phyloP scores from a whole-genome alignment of 2,888 invertebrate species.

The Eudasyphora cyanicolor region DNA sequence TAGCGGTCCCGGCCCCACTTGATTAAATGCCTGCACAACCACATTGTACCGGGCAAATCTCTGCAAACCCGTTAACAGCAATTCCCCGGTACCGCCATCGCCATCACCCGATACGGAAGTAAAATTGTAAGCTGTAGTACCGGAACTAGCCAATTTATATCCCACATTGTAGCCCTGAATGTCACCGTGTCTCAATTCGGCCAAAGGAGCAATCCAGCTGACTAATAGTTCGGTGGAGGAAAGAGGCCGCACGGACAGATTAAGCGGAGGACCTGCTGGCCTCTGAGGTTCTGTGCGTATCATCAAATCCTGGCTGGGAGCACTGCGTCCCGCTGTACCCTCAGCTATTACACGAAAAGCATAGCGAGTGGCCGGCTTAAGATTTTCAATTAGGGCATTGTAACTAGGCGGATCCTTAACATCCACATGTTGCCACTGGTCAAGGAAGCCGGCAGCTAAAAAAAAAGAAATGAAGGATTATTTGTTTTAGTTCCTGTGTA shows the following conservation, averaged over 20 bases:
- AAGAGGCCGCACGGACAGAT: slow-evolving; percentile 85
- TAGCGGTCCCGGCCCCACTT: slow-evolving; percentile 87
- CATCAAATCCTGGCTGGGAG: slow-evolving; percentile 84
- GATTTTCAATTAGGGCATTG: slow-evolving; percentile 84
- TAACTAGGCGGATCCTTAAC: slow-evolving; percentile 84
- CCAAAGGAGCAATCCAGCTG: slow-evolving; percentile 87
- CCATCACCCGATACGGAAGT: slow-evolving; percentile 86
- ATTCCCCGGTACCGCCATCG: slow-evolving; percentile 85
- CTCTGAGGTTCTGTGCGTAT: slow-evolving; percentile 86
- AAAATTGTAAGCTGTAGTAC: slow-evolving; percentile 84
- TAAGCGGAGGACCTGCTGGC: slow-evolving; percentile 86
- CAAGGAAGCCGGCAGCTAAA: slow-evolving; percentile 75
- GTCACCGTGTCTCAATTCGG: slow-evolving; percentile 87
- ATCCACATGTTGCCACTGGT: slow-evolving; percentile 85
- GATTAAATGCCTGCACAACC: slow-evolving; percentile 88
- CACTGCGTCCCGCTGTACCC: slow-evolving; percentile 87
- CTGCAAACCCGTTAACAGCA: slow-evolving; percentile 83
- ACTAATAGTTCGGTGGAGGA: slow-evolving; percentile 88
- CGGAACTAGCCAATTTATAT: slow-evolving; percentile 79
- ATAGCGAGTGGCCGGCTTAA: slow-evolving; percentile 87
- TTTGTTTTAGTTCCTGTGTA: slow-evolving; percentile 39
- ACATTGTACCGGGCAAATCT: slow-evolving; percentile 86
- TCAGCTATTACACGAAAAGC: slow-evolving; percentile 87
- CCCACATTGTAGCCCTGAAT: slow-evolving; percentile 89
- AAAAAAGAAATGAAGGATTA: neutral